Evolutionary conservation across 2,888 invertebrate genomes (phyloP), one percentile per base, ranked within the genome.

Genomic region (Argyresthia goedartella): DNA sequence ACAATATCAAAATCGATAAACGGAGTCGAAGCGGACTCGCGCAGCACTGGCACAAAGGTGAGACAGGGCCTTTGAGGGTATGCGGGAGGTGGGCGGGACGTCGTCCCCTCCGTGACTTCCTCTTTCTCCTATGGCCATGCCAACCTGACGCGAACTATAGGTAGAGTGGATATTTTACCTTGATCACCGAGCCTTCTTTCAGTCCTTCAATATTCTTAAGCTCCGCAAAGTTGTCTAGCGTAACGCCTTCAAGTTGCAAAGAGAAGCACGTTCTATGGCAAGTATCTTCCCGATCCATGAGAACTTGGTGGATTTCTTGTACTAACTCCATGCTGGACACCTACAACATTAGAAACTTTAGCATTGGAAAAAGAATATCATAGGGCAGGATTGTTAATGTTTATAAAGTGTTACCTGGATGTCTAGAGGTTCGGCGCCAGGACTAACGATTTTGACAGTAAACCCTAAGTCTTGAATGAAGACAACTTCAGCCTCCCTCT

Each of bases 191-290:
- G 14, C 96, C 97, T 74, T 98, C 98, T 74, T 96, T 95, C 47
- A 99, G 87, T 1, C 96, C 96, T 68, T 98, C 97, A 61, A 99
- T 95, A 69, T 95, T 96, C 77, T 99, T 99, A 57, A 99, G 84
- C 79, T 99, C 99, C 3, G 98, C 96, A 82, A 99, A 99, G 81
- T 98, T 98, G 73, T 99, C 99, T 59, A 99, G 87, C 0, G 96
- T 95, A 52, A 92, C 92, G 39, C 96, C 96, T 67, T 99, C 97
- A 49, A 99, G 87, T 80, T 98, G 98, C 50, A 99, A 88, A 0
- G 97, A 97, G 78, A 99, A 99, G 73, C 99, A 99, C 0, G 99
- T 99, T 52, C 99, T 90, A 72, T 99, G 98, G 69, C 99, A 99
- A 0, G 99, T 98, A 72, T 99, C 98, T 78, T 99, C 99, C 33